Evolutionary conservation across 2,888 invertebrate genomes (phyloP), one percentile per base, ranked within the genome.

Genomic region (Hemaris fuciformis): DNA sequence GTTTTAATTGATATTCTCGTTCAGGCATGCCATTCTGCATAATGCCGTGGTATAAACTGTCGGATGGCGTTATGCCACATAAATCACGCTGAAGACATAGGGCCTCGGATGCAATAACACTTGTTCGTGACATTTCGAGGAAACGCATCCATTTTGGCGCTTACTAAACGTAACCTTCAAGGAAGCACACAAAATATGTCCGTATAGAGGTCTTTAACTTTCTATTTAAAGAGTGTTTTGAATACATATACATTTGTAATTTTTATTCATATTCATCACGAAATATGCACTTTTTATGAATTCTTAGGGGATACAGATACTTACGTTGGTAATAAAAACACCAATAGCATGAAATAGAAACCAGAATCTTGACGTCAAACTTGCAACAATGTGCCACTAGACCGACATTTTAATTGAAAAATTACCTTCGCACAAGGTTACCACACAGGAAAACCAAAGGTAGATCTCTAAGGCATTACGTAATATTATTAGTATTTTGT

Each of bases 21-120:
- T 53, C 53, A n/a, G 46, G 25, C 46, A 53, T 53, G 53, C 53
- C 31, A 31, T 53, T 53, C 53, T 53, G 53, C 27, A 53, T 31
- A 53, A 31, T 31, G 25, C 23, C 13, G 27, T 31, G 27, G 18
- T 31, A 53, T 53, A 53, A 53, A 53, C 10, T 53, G 53, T 31
- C 18, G 53, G 27, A 53, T 53, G 31, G 31, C 27, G 53, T 53
- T 53, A 53, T 53, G 53, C 53, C 31, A 53, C 53, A 18, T 53
- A 53, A 53, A 53, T 53, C 53, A 53, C 18, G 15, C 53, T 6
- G 53, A 53, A 53, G 53, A 18, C 31, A 31, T 25, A 13, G 25
- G 8, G 53, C 48, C 15, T 31, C 18, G 27, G 48, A 15, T 27
- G 27, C 27, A 53, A 53, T 53, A 53, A 15, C 27, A 18, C 46